phyloP scores from a whole-genome alignment of 2,113 vertebrate species.

The Sakesphorus luctuosus region DNA sequence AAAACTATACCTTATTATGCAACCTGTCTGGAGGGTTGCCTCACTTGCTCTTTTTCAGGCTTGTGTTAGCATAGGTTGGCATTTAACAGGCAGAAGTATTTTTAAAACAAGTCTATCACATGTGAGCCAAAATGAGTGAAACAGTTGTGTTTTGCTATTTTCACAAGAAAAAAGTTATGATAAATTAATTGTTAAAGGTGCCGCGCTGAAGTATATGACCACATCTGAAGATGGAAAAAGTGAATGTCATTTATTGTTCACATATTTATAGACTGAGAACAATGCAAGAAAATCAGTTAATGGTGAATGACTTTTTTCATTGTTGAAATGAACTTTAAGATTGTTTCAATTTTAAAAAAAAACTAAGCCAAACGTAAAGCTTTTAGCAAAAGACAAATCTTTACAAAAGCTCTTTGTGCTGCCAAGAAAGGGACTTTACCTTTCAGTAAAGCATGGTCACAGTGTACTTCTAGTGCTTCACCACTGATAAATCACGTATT shows the following conservation, averaged over 20 bases:
- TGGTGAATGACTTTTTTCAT: accelerated
- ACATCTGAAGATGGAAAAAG: background rate
- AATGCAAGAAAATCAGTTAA: background rate
- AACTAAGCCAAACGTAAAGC: background rate
- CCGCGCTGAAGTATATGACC: background rate
- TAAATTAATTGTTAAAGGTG: background rate
- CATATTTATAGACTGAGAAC: background rate
- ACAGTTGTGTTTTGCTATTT: background rate
- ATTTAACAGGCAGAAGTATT: background rate
- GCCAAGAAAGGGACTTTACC: background rate
- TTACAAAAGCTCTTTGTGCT: background rate
- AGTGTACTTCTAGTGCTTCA: background rate
- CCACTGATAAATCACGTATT: background rate
- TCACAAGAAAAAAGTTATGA: background rate
- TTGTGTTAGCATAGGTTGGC: background rate
- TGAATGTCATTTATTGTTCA: background rate
- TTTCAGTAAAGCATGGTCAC: background rate
- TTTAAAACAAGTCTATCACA: background rate
- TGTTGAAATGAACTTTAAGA: background rate
- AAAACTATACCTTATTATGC: background rate
- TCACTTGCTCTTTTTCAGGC: background rate
- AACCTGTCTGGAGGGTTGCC: background rate
- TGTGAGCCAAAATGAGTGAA: background rate
- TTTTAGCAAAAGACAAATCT: background rate
- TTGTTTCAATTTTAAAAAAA: background rate